Evolutionary conservation across 1,140 invertebrate species (phyloP).

Genomic region (Heliconius eleuchia): DNA sequence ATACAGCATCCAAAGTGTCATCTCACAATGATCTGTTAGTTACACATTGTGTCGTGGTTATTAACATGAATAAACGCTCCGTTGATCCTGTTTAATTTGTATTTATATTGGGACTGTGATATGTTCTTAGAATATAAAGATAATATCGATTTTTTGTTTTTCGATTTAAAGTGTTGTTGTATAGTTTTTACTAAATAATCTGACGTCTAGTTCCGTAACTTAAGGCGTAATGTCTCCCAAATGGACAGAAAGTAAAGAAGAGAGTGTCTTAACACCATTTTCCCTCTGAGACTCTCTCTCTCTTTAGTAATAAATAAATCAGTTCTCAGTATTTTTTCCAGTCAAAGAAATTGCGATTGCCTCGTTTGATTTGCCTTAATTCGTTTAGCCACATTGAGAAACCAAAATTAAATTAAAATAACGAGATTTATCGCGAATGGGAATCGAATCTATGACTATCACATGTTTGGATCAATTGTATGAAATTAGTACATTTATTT

Average conservation of each 20-base stretch:
- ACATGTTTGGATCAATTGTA: neutral
- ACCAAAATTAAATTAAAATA: neutral
- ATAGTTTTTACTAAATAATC: neutral
- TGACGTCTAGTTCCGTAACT: neutral
- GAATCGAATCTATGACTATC: neutral
- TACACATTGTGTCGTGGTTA: conserved; percentile 16
- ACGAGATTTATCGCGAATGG: neutral
- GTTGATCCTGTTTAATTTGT: conserved; percentile 29
- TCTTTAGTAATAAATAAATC: too few species aligned
- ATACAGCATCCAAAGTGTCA: conserved; percentile 34
- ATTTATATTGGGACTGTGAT: neutral
- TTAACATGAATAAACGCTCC: conserved; percentile 30
- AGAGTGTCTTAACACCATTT: too few species aligned
- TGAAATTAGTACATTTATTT: neutral
- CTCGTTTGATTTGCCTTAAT: too few species aligned
- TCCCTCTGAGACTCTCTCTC: too few species aligned
- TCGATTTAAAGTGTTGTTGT: neutral
- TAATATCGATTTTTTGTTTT: conserved; percentile 7
- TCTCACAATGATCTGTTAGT: conserved; percentile 30
- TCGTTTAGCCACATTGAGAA: neutral
- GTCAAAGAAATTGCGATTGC: neutral
- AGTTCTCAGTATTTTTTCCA: too few species aligned
- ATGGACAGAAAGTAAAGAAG: too few species aligned
- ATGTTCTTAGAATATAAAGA: conserved; percentile 8
- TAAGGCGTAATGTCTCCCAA: neutral